Evolutionary conservation across 2,888 invertebrate genomes (phyloP).

Genomic region (Idaea biselata): DNA sequence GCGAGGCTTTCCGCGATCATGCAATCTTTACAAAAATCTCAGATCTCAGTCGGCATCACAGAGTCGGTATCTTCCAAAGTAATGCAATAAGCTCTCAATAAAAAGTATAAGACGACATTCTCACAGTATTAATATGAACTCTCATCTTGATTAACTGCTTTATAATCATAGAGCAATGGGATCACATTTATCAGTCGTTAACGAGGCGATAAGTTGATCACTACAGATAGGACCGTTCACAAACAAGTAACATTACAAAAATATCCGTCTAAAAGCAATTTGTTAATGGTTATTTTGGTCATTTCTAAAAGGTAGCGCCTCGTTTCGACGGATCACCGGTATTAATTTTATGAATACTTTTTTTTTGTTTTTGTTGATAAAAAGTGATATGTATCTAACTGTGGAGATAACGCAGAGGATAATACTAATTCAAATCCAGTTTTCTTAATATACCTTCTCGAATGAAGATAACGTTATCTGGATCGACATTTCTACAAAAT

Average conservation of each 20-base stretch:
- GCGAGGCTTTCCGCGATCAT: constrained; percentile 57
- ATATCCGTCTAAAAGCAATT: constrained; percentile 66
- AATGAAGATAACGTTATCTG: constrained; percentile 58
- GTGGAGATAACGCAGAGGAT: constrained; percentile 58
- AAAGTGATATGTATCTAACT: constrained; percentile 51
- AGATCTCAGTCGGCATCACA: constrained; percentile 12
- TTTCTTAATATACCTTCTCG: constrained; percentile 50
- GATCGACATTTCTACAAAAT: constrained; percentile 41
- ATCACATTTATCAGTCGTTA: constrained; percentile 66
- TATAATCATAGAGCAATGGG: constrained; percentile 67
- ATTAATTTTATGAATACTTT: constrained; percentile 52
- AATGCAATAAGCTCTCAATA: constrained; percentile 22
- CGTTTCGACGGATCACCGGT: constrained; percentile 43
- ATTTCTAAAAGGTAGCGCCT: constrained; percentile 64
- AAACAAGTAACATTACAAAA: constrained; percentile 68
- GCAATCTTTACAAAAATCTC: constrained; percentile 38
- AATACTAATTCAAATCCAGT: constrained; percentile 62
- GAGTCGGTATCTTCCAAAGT: constrained; percentile 17
- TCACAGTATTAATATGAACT: constrained; percentile 59
- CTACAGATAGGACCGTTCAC: constrained; percentile 65
- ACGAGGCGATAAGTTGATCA: constrained; percentile 74
- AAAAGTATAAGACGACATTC: constrained; percentile 46
- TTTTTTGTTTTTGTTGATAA: constrained; percentile 60
- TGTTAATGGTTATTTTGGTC: constrained; percentile 60
- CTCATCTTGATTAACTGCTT: constrained; percentile 65